A percentile compares a stretch with the other conserved stretches of the same genome.
These are phyloP conservation scores for Scophthalmus maximus DNA, from an alignment of 2,113 vertebrate genomes.

Conservation along the genomic window DNA sequence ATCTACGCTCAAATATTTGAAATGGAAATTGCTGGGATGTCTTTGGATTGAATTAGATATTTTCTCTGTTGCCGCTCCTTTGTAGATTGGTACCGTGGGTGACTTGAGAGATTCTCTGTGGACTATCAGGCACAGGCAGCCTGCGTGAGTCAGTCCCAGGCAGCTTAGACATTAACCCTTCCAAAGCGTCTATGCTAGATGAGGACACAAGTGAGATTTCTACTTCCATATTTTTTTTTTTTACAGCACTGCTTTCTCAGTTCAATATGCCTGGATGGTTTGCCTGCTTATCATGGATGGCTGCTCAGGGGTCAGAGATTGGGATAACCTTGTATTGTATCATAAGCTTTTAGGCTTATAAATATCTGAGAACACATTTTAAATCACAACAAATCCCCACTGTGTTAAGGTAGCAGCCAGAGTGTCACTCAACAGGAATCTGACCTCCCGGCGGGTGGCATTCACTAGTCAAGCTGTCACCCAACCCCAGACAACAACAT, in stretches of 20 bases:
- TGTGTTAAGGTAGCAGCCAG: conserved; percentile 42
- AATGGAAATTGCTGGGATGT: conserved; percentile 63
- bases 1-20: conserved; percentile 47
- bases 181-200: conserved; percentile 17
- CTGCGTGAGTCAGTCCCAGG: conserved; percentile 34
- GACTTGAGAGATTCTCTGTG: conserved; percentile 52
- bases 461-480: conserved; percentile 70
- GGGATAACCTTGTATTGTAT: conserved; percentile 12
- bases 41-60: conserved; percentile 61
- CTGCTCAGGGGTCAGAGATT: conserved; percentile 14
- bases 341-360: conserved; percentile 39
- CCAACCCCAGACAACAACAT: conserved; percentile 70
- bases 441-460: conserved; percentile 52
- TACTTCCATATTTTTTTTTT: background rate
- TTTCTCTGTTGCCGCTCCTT: conserved; percentile 47
- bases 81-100: conserved; percentile 51
- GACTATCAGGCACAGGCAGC: conserved; percentile 27
- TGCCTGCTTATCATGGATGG: background rate
- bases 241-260: background rate
- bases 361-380: conserved; percentile 32
- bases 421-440: conserved; percentile 65
- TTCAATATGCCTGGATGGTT: background rate
- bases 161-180: conserved; percentile 35
- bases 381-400: conserved; percentile 30
- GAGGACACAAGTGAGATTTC: conserved; percentile 35